These are phyloP conservation scores for Chrysoperla carnea DNA, from an alignment of 1,140 invertebrate genomes.

Conservation along the genomic window DNA sequence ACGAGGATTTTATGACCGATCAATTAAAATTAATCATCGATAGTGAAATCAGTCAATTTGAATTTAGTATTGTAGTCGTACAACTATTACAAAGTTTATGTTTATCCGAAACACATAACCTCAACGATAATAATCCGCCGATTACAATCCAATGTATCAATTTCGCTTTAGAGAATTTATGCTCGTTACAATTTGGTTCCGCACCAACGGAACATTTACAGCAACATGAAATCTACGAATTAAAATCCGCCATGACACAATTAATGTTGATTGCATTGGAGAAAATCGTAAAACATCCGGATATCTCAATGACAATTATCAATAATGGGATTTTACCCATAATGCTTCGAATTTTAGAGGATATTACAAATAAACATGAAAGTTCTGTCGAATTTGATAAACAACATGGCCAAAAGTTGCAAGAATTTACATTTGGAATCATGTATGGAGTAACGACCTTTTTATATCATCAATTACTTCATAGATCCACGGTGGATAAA, in stretches of 20 bases:
- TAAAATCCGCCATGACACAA: constrained; percentile 36
- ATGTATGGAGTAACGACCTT: constrained; percentile 37
- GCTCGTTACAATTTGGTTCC: constrained; percentile 36
- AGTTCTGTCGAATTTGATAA: constrained; percentile 8
- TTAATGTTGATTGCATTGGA: constrained; percentile 36
- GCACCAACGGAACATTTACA: constrained; percentile 10
- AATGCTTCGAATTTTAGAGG: constrained; percentile 36
- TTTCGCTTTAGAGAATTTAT: constrained; percentile 38
- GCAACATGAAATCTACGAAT: constrained; percentile 19
- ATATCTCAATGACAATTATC: constrained; percentile 36
- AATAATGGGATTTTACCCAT: constrained; percentile 41
- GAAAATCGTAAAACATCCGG: constrained; percentile 32
- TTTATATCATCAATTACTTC: constrained; percentile 37
- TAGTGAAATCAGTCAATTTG: constrained; percentile 30
- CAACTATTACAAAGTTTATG: constrained; percentile 37
- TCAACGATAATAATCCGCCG: constrained; percentile 28
- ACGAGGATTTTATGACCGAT: constrained; percentile 31
- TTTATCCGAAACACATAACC: constrained; percentile 28
- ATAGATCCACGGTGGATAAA: constrained; percentile 30
- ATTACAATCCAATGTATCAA: constrained; percentile 38
- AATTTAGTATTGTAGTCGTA: constrained; percentile 35
- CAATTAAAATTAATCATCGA: constrained; percentile 31
- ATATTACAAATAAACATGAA: constrained; percentile 25
- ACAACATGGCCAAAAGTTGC: constrained; percentile 24
- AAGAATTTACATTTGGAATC: constrained; percentile 41